These are phyloP conservation scores for Pharmacophagus antenor DNA, from an alignment of 2,888 invertebrate genomes.

Conservation along the genomic window DNA sequence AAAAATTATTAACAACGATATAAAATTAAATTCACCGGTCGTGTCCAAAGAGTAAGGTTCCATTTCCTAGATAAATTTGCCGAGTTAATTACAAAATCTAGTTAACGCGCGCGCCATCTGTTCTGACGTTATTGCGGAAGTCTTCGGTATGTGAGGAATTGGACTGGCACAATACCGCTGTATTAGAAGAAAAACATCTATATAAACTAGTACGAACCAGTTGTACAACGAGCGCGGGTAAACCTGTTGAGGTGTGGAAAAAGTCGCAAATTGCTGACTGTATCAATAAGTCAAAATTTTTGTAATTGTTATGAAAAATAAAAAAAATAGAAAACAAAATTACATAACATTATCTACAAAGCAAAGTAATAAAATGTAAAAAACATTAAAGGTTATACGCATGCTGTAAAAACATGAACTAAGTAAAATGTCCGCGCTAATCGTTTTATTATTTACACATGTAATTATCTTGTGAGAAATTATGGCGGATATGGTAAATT, in stretches of 20 bases:
- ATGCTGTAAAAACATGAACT: too few species aligned
- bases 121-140: conserved; percentile 27
- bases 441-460: too few species aligned
- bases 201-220: conserved; percentile 4
- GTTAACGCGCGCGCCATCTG: conserved; percentile 13
- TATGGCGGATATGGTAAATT: neutral
- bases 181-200: conserved; percentile 1
- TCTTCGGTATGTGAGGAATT: conserved; percentile 19
- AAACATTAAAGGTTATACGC: too few species aligned
- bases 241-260: conserved; percentile 4
- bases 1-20: neutral
- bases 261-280: neutral
- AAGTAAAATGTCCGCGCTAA: too few species aligned
- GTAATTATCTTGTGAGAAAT: neutral
- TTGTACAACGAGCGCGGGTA: neutral
- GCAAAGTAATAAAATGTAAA: too few species aligned
- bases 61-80: conserved; percentile 21
- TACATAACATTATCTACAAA: too few species aligned
- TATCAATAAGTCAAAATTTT: neutral
- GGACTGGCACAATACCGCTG: conserved; percentile 5
- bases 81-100: conserved; percentile 23
- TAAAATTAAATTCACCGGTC: neutral
- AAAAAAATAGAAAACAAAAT: neutral
- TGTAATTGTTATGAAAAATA: neutral
- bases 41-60: conserved; percentile 3